A percentile compares a stretch with the other conserved stretches of the same genome.
Conservation (phyloP, 2,113 vertebrate species). For the Choloepus hoffmanni region DNA sequence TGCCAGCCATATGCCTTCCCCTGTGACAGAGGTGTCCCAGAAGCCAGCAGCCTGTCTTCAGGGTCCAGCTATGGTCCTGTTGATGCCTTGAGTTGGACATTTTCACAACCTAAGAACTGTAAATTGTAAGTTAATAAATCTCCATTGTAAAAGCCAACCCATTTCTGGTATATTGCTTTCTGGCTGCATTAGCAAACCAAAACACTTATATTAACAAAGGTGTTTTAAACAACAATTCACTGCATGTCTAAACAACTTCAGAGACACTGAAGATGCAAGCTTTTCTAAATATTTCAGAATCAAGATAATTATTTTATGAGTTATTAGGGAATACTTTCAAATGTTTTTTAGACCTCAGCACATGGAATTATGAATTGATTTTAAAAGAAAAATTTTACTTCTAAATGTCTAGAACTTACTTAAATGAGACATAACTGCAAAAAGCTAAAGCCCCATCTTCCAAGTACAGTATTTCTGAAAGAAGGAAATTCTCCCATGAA, state of each 20-base stretch:
- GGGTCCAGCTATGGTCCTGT: no score
- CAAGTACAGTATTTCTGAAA: background rate
- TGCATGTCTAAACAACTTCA: background rate
- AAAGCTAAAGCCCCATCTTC: background rate
- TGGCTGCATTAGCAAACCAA: no score
- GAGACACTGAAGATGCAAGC: background rate
- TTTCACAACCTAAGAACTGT: no score
- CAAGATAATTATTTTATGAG: background rate
- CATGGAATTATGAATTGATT: background rate
- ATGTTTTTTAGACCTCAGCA: background rate
- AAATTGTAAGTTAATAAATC: no score
- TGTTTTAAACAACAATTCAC: background rate
- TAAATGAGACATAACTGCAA: background rate
- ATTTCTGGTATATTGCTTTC: no score
- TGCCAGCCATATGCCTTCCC: no score
- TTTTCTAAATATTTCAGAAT: background rate
- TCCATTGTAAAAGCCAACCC: no score
- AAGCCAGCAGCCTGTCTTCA: no score
- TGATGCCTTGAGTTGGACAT: no score
- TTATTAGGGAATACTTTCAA: background rate
- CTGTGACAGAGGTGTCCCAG: no score
- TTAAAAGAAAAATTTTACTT: constrained; percentile 6
- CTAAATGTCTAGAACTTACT: background rate
- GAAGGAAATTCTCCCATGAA: background rate
- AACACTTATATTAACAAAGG: background rate